These are phyloP conservation scores for Eretmochelys imbricata DNA, from an alignment of 2,113 vertebrate genomes.

Conservation along the genomic window DNA sequence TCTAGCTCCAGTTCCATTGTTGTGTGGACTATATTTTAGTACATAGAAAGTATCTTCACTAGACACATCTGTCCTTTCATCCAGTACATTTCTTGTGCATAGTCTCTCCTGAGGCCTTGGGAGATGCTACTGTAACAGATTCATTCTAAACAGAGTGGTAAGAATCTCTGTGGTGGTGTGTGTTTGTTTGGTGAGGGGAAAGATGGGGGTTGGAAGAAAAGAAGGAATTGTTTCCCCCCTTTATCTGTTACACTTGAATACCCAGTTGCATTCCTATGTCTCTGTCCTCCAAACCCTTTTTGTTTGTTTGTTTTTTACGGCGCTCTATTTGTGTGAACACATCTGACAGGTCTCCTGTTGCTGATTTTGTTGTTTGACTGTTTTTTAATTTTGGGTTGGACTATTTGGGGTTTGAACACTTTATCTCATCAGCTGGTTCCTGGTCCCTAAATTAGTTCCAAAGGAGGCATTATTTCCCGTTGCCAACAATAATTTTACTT, in stretches of 20 bases:
- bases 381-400: not conserved
- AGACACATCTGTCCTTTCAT: not conserved
- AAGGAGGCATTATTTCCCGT: not conserved
- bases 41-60: not conserved
- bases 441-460: not conserved
- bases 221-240: not conserved
- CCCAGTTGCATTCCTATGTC: rapidly evolving
- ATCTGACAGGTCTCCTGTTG: not conserved
- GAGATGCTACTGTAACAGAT: not conserved
- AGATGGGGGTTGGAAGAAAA: not conserved
- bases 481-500: not conserved
- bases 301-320: not conserved
- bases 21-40: not conserved
- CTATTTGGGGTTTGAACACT: not conserved
- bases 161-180: rapidly evolving
- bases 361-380: not conserved
- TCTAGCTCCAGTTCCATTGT: not conserved
- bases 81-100: not conserved
- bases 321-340: not conserved
- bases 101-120: not conserved
- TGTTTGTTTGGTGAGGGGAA: not conserved
- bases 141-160: not conserved
- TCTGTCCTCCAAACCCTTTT: not conserved
- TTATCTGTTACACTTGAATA: not conserved
- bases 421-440: not conserved